Conservation (phyloP, 2,113 vertebrate species). For the Thamnaconus septentrionalis region DNA sequence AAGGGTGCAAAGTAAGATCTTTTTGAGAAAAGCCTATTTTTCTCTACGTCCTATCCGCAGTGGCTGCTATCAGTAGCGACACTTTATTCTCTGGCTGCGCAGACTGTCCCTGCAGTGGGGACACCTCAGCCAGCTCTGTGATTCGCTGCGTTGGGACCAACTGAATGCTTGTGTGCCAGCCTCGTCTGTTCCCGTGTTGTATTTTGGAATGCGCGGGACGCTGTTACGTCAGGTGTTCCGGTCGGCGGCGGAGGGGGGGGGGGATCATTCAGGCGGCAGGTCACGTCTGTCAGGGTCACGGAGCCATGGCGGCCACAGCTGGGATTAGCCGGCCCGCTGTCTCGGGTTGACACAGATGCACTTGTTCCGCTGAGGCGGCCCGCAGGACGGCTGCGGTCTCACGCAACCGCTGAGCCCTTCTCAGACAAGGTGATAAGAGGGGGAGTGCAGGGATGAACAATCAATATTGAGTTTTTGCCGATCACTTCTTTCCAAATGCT, state of each 20-base stretch:
- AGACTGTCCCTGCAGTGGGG: background rate
- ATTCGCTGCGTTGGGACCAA: background rate
- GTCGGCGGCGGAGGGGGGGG: background rate
- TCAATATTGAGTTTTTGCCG: too few relatives aligned
- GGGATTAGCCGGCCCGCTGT: conserved; percentile 33
- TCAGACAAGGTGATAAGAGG: too few relatives aligned
- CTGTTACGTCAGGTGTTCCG: conserved; percentile 9
- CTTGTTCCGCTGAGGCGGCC: conserved; percentile 13
- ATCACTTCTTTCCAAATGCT: too few relatives aligned
- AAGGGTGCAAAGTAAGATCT: too few relatives aligned
- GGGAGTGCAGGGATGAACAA: too few relatives aligned
- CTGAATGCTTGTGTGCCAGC: background rate
- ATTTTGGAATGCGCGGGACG: background rate
- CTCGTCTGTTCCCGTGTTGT: background rate
- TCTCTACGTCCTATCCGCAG: too few relatives aligned
- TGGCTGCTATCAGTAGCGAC: too few relatives aligned
- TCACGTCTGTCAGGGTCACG: conserved; percentile 25
- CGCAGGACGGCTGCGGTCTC: background rate
- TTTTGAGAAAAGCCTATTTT: too few relatives aligned
- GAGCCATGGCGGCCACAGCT: conserved; percentile 14
- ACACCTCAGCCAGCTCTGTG: background rate
- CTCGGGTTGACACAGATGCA: conserved; percentile 20
- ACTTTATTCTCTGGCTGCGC: too few relatives aligned
- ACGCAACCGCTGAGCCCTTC: background rate
- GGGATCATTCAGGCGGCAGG: conserved; percentile 7